Percentiles rank a stretch among this genome's conserved stretches.
phyloP scores from a whole-genome alignment of 2,797 vertebrate species.

The Sebastes variabilis region DNA sequence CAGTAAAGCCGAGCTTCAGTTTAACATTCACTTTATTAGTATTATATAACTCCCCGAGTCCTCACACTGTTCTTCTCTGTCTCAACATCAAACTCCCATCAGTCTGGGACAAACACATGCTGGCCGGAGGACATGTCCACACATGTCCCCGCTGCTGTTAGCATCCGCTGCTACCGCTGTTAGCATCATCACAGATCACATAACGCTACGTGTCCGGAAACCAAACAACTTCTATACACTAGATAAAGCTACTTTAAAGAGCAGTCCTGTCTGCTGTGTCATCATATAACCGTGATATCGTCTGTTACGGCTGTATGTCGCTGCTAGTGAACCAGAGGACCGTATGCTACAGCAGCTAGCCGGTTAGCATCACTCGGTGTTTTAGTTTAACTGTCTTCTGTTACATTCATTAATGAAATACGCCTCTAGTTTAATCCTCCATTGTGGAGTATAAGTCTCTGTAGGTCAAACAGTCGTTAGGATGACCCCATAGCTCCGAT shows the following conservation, averaged over 20 bases:
- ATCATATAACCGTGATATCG: rapidly evolving
- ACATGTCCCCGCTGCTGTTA: conserved; percentile 56
- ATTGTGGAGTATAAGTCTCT: rapidly evolving
- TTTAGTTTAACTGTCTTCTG: neutral
- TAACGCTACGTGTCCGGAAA: no score
- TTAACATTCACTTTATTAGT: no score
- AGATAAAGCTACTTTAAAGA: rapidly evolving
- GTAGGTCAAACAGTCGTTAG: rapidly evolving
- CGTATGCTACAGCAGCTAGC: neutral
- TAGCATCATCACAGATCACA: neutral
- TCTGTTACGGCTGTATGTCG: no score
- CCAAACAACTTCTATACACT: neutral
- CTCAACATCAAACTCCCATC: neutral
- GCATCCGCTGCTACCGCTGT: neutral
- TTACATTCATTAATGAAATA: conserved; percentile 30
- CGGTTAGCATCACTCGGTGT: conserved; percentile 50
- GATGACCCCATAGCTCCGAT: conserved; percentile 56
- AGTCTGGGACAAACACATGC: conserved; percentile 5
- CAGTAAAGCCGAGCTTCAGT: rapidly evolving
- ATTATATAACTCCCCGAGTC: rapidly evolving
- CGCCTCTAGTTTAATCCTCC: rapidly evolving
- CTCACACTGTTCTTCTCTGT: neutral
- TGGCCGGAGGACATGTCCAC: conserved; percentile 73
- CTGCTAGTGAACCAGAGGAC: rapidly evolving
- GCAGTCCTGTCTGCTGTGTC: no score